These are phyloP conservation scores for Coenobita brevimanus DNA, from an alignment of 1,140 invertebrate genomes.

Conservation along the genomic window DNA sequence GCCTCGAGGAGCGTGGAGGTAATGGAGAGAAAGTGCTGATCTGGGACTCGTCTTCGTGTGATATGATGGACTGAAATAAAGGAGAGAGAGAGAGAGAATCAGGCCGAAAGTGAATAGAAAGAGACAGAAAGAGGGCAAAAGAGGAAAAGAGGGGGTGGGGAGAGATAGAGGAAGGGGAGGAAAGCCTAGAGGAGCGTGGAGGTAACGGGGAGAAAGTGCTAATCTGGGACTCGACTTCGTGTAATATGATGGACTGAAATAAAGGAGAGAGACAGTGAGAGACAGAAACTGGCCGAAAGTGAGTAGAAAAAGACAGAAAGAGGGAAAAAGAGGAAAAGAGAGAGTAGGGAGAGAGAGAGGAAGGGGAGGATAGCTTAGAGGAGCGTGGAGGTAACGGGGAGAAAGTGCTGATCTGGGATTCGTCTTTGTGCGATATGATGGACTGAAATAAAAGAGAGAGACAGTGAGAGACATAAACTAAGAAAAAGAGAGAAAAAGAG, in stretches of 20 bases:
- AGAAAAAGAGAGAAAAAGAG: not conserved
- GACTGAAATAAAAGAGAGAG: not conserved
- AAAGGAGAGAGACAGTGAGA: not conserved
- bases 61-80: not conserved
- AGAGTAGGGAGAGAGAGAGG: not conserved
- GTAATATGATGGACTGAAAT: not conserved
- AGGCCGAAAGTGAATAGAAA: not conserved
- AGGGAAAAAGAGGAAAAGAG: not conserved
- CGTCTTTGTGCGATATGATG: not conserved
- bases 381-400: not conserved
- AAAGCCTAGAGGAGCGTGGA: slow-evolving; percentile 10
- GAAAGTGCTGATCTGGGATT: not conserved
- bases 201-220: not conserved
- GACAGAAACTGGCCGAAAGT: not conserved
- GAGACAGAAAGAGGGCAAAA: slow-evolving; percentile 21
- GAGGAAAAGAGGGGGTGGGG: slow-evolving; percentile 57
- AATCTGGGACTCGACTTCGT: not conserved
- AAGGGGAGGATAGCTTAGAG: too few relatives aligned
- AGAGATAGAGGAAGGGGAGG: slow-evolving; percentile 17
- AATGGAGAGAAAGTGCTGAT: not conserved
- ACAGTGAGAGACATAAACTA: not conserved
- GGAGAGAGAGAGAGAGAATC: not conserved
- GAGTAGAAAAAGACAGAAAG: not conserved
- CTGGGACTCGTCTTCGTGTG: not conserved
- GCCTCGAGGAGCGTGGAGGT: slow-evolving; percentile 11